A percentile compares a stretch with the other conserved stretches of the same genome.
Conservation (phyloP, 2,888 invertebrate genomes). For the Adelognathus sp. region DNA sequence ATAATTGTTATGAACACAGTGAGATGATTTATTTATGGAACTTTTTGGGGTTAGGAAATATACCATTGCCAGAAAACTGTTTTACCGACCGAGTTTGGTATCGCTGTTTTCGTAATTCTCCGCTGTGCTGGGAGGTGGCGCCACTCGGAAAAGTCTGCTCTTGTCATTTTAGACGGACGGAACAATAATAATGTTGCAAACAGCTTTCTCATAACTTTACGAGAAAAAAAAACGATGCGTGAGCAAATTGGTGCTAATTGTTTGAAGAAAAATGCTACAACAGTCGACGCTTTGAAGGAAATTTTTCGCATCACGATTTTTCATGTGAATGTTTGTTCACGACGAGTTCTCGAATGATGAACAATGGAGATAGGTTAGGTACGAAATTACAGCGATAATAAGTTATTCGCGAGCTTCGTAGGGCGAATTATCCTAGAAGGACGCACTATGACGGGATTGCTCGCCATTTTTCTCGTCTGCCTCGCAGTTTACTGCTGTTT, state of each 20-base stretch:
- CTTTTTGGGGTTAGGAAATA: background rate
- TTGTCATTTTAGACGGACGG: background rate
- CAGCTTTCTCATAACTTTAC: no score
- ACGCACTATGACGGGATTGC: conserved; percentile 79
- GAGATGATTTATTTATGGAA: no score
- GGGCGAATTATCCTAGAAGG: background rate
- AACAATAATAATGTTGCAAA: background rate
- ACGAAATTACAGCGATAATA: background rate
- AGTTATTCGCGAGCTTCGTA: background rate
- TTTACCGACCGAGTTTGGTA: background rate
- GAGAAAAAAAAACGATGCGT: no score
- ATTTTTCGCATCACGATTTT: no score
- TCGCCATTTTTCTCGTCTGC: conserved; percentile 76
- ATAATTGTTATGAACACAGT: no score
- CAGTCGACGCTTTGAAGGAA: no score
- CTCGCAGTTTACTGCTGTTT: conserved; percentile 84
- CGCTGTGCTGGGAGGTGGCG: background rate
- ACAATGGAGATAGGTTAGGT: conserved; percentile 27
- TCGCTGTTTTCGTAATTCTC: background rate
- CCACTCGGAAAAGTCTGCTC: background rate
- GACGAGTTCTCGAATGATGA: background rate
- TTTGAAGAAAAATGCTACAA: no score
- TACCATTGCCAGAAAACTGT: background rate
- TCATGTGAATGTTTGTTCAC: background rate
- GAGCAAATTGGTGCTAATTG: no score